Evolutionary conservation across 2,797 vertebrate species (phyloP).

Genomic region (Erethizon dorsatum): DNA sequence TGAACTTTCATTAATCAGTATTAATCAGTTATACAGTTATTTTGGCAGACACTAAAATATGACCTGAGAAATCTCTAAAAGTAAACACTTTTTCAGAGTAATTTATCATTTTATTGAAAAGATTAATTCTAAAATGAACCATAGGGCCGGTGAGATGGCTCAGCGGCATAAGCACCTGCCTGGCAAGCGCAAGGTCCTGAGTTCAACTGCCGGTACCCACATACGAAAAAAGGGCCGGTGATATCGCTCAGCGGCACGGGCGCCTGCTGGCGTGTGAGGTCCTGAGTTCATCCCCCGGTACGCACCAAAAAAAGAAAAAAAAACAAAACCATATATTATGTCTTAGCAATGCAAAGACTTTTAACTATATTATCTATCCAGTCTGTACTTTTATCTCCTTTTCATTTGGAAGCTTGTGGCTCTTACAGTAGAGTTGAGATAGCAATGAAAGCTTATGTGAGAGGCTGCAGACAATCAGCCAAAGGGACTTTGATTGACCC

Average conservation of each 20-base stretch:
- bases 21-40: constrained; percentile 20
- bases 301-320: no score
- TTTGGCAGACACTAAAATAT: constrained; percentile 1
- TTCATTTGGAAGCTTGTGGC: background rate
- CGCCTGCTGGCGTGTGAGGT: no score
- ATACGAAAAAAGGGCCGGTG: no score
- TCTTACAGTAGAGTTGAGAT: background rate
- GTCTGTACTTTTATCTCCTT: background rate
- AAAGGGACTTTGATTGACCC: background rate
- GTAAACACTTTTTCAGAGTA: background rate
- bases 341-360: background rate
- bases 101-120: constrained; percentile 15
- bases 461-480: background rate
- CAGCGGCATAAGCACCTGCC: no score
- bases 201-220: no score
- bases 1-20: no score
- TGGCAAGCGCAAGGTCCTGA: no score
- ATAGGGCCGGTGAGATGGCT: no score
- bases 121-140: background rate
- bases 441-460: background rate
- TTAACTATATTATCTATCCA: background rate
- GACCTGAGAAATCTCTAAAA: background rate
- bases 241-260: no score
- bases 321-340: no score
- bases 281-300: no score